Base-by-base conservation (phyloP, 2,797 vertebrate species). In the Parambassis ranga region DNA sequence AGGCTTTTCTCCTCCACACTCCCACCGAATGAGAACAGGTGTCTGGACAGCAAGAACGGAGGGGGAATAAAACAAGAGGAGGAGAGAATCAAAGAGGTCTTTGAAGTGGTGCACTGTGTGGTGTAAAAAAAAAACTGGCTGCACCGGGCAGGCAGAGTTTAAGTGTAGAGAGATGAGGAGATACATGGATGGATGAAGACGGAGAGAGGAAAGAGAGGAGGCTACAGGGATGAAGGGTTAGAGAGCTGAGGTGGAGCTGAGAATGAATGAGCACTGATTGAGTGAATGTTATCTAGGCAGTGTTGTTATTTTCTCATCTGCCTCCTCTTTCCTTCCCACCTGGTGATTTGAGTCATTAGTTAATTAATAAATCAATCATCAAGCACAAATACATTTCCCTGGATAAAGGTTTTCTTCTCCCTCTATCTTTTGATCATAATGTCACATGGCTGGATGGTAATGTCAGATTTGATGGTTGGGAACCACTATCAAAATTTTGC, bases 21-120 rank as follows among this genome's bases (percentile, higher is more conserved):
- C 33, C 23, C 18, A 5, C 36, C 9, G 18, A 47, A 79, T 53
- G 31, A 61, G 70, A 86, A 82, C 82, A 84, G 82, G 81, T 85
- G 82, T 67, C 75, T 75, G 58, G 42, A 68, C 35, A 28, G 64
- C 43, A 36, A 51, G 56, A 44, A 53, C 4, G 20, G 19, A 14
- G 30, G 7, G 32, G 20, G 27, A 32, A 39, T 67, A 61, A 71
- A 75, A 64, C 61, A 64, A 48, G 67, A 70, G 28, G 43, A 69
- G 59, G 62, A 77, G 69, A 79, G 36, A 83, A 86, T 90, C 81
- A 89, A 86, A 89, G 82, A 64, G 41, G 50, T 22, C 84, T 90
- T 90, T 90, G 86, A 90, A 86, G 88, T 79, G 47, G 76, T 71
- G 61, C 75, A 65, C 43, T 55, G 57, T 49, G 63, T 69, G n/a